These are phyloP conservation scores for Rhopilema esculentum DNA, from an alignment of 30 jellyfish, hydroid and myxozoan species.

Conservation along the genomic window DNA sequence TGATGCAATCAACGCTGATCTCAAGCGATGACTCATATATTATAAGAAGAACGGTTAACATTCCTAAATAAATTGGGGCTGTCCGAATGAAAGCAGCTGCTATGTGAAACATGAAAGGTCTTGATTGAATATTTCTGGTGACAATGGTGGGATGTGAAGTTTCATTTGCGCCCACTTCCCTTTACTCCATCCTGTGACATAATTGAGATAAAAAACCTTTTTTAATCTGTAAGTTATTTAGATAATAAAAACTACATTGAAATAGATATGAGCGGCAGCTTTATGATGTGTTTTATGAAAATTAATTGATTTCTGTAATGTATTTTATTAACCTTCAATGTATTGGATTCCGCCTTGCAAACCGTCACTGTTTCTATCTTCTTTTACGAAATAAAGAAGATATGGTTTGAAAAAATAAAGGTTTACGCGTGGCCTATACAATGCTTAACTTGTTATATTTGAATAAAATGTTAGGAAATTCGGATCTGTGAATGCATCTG, in stretches of 20 bases:
- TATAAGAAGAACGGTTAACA: no score
- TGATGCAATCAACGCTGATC: no score
- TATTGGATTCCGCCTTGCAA: neutral
- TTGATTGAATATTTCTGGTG: no score
- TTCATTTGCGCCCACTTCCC: neutral
- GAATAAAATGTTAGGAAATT: neutral
- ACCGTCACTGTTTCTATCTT: neutral
- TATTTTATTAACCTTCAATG: neutral
- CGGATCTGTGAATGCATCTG: neutral
- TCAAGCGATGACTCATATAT: no score
- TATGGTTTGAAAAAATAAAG: neutral
- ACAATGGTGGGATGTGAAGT: neutral
- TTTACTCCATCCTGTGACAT: neutral
- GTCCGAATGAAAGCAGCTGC: no score
- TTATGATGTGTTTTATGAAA: neutral
- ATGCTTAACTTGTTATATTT: no score
- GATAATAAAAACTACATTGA: no score
- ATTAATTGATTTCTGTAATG: neutral
- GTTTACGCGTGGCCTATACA: neutral
- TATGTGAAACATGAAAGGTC: no score
- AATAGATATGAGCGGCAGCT: neutral
- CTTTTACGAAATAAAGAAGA: neutral
- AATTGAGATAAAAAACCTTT: no score
- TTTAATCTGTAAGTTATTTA: neutral
- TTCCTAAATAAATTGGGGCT: no score